Conservation (phyloP, 2,113 vertebrate species). For the Bubalus kerabau region DNA sequence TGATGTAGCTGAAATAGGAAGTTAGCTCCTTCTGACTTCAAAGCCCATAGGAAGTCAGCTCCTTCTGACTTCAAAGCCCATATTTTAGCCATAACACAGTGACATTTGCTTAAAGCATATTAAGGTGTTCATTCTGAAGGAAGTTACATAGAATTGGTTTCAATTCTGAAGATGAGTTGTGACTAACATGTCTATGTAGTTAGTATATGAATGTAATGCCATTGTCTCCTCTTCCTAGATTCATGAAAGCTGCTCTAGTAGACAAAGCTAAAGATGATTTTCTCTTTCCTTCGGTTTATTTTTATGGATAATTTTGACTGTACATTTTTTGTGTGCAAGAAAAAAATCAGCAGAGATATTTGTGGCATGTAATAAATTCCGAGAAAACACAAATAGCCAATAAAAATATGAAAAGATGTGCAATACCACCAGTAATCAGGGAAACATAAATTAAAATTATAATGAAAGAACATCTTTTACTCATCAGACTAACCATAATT, state of each 20-base stretch:
- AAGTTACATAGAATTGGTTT: neutral
- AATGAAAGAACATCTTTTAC: slow-evolving; percentile 35
- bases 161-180: neutral
- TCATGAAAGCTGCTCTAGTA: neutral
- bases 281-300: slow-evolving; percentile 6
- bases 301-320: slow-evolving; percentile 19
- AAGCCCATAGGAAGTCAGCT: neutral
- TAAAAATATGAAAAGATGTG: slow-evolving; percentile 42
- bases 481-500: slow-evolving; percentile 18
- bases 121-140: neutral
- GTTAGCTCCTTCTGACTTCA: neutral
- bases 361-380: slow-evolving; percentile 1
- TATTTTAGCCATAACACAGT: neutral
- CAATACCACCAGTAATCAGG: slow-evolving; percentile 28
- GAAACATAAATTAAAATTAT: slow-evolving; percentile 44
- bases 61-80: neutral
- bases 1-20: neutral
- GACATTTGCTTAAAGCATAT: neutral
- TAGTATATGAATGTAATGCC: neutral
- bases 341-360: slow-evolving; percentile 37
- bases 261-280: neutral
- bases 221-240: neutral
- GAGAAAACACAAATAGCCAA: slow-evolving; percentile 41
- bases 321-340: neutral
- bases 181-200: neutral